Conservation (phyloP, 2,888 invertebrate genomes). For the Noctua comes region DNA sequence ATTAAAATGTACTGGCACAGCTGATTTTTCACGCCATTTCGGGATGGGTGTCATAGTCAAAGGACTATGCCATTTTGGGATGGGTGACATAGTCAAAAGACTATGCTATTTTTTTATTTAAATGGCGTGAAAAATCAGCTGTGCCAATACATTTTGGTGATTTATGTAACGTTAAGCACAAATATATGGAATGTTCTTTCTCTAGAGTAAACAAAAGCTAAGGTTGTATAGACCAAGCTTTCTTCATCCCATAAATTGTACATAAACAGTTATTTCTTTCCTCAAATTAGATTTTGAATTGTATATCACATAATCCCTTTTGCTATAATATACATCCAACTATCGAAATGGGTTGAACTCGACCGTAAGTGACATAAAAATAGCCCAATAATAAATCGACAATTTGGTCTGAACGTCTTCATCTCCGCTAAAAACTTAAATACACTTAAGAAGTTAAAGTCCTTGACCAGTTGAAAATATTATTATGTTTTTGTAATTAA, state of each 20-base stretch:
- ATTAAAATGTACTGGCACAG: background rate
- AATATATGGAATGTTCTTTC: too few relatives aligned
- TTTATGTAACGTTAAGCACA: too few relatives aligned
- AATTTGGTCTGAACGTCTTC: background rate
- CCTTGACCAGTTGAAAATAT: constrained; percentile 37
- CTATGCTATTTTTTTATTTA: too few relatives aligned
- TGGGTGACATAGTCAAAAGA: too few relatives aligned
- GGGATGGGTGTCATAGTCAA: background rate
- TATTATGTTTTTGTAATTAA: constrained; percentile 34
- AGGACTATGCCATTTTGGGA: too few relatives aligned
- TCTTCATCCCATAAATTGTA: constrained; percentile 7
- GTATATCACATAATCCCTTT: background rate
- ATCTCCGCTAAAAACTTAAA: background rate
- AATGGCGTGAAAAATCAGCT: too few relatives aligned
- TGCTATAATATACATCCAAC: background rate
- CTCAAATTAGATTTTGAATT: background rate
- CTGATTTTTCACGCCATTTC: background rate
- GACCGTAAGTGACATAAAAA: background rate
- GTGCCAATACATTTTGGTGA: too few relatives aligned
- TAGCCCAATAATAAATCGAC: background rate
- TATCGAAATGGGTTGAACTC: background rate
- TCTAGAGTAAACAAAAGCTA: background rate
- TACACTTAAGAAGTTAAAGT: background rate
- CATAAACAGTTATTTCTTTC: constrained; percentile 1
- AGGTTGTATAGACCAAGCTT: background rate